Percentiles rank a stretch among this genome's conserved stretches.
These are phyloP conservation scores for Agrotis clavis DNA, from an alignment of 2,888 invertebrate genomes.

Conservation along the genomic window DNA sequence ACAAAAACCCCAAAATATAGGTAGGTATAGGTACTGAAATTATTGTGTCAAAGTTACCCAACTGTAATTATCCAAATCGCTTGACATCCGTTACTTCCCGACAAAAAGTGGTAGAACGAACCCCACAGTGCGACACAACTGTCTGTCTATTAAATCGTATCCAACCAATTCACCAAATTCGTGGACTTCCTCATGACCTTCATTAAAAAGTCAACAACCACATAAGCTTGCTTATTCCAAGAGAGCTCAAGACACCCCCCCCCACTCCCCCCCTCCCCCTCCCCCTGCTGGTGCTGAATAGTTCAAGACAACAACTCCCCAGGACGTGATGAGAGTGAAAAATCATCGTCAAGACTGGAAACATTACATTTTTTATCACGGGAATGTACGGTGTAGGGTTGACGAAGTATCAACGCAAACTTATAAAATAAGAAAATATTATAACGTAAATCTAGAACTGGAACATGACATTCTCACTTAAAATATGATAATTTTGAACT, in stretches of 20 bases:
- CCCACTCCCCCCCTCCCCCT: neutral
- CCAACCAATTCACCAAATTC: too few relatives aligned
- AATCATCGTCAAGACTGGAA: slow-evolving; percentile 42
- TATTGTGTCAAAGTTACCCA: neutral
- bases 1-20: too few relatives aligned
- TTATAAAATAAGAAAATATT: neutral
- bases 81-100: neutral
- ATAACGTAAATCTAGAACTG: neutral
- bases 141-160: neutral
- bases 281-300: slow-evolving; percentile 36
- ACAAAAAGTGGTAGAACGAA: neutral
- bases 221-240: slow-evolving; percentile 13
- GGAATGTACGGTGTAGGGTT: slow-evolving; percentile 21
- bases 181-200: slow-evolving; percentile 9
- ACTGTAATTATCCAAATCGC: neutral
- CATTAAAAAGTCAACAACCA: slow-evolving; percentile 11
- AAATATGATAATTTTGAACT: neutral
- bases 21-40: too few relatives aligned
- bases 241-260: neutral
- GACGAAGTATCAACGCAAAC: neutral
- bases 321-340: slow-evolving; percentile 45
- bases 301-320: slow-evolving; percentile 40
- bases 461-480: neutral
- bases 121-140: neutral
- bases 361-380: slow-evolving; percentile 46